These are phyloP conservation scores for Argyresthia albistria DNA, from an alignment of 2,888 invertebrate genomes.

Conservation along the genomic window DNA sequence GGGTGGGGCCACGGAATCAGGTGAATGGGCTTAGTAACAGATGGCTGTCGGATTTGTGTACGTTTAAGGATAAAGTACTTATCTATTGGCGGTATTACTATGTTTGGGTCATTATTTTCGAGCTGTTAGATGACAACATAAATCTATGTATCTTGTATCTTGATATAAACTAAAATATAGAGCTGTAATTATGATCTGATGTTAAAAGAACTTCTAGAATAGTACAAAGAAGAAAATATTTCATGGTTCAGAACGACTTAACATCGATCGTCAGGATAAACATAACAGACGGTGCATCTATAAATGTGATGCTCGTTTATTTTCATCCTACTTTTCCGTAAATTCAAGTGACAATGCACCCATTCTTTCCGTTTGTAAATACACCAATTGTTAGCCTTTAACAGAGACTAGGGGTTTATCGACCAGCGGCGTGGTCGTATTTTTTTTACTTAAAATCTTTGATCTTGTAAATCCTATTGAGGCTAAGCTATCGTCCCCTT, in stretches of 20 bases:
- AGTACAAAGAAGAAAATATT: too few species aligned
- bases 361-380: constrained; percentile 34
- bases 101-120: too few species aligned
- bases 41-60: background rate
- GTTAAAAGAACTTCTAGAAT: too few species aligned
- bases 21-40: constrained; percentile 13
- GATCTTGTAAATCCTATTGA: background rate
- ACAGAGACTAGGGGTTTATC: constrained; percentile 1
- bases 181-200: too few species aligned
- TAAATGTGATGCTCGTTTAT: background rate
- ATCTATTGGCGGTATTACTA: too few species aligned
- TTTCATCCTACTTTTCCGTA: constrained; percentile 27
- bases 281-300: too few species aligned
- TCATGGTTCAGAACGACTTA: too few species aligned
- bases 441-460: background rate
- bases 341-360: constrained; percentile 20
- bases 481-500: background rate
- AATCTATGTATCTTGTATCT: too few species aligned
- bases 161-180: too few species aligned
- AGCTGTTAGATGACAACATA: too few species aligned
- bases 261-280: too few species aligned
- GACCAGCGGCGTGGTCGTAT: background rate
- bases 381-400: constrained; percentile 31
- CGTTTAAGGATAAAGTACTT: background rate
- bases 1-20: constrained; percentile 22